phyloP scores from a whole-genome alignment of 1,140 invertebrate species.

The Lycorma delicatula region DNA sequence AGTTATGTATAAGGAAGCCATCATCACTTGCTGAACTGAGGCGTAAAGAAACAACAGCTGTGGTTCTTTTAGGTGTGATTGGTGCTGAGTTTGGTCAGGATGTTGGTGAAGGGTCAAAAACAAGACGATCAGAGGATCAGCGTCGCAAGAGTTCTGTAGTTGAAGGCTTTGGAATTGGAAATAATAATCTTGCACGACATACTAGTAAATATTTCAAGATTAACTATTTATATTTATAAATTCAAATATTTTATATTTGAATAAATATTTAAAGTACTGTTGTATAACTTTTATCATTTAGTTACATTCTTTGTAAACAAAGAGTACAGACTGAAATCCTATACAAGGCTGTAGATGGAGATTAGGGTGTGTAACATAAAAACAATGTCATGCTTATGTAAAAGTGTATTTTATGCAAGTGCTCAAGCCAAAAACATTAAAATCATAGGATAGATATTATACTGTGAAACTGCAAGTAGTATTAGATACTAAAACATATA shows the following conservation, averaged over 20 bases:
- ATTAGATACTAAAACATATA: too few relatives aligned
- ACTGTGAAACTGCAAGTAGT: too few relatives aligned
- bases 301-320: too few relatives aligned
- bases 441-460: too few relatives aligned
- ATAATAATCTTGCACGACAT: slow-evolving; percentile 81
- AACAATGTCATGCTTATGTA: too few relatives aligned
- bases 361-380: too few relatives aligned
- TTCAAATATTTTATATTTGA: background rate
- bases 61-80: slow-evolving; percentile 93
- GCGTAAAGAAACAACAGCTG: slow-evolving; percentile 92
- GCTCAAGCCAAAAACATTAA: too few relatives aligned
- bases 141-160: slow-evolving; percentile 72
- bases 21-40: slow-evolving; percentile 80
- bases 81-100: slow-evolving; percentile 97
- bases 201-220: slow-evolving; percentile 64
- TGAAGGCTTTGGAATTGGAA: slow-evolving; percentile 84
- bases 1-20: slow-evolving; percentile 57
- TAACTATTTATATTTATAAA: too few relatives aligned
- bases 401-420: too few relatives aligned
- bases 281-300: background rate
- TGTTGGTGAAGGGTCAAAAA: slow-evolving; percentile 38
- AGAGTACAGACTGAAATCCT: too few relatives aligned
- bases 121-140: slow-evolving; percentile 40
- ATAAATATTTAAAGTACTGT: background rate
- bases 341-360: too few relatives aligned